Conservation (phyloP, 2,113 vertebrate species). For the Heterotilapia buettikoferi region DNA sequence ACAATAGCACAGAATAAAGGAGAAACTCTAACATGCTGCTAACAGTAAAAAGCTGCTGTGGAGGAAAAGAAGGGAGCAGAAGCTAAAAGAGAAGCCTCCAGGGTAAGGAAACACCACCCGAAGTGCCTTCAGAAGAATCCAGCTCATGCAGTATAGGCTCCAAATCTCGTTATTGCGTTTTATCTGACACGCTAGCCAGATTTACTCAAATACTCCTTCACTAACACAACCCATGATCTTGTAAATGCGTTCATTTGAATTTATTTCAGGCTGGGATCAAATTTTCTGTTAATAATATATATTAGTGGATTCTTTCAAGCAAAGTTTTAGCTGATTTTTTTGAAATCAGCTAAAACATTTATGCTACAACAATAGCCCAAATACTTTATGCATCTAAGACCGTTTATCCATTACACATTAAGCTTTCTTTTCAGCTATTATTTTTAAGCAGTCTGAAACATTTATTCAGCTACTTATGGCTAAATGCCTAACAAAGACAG, state of each 20-base stretch:
- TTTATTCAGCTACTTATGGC: neutral
- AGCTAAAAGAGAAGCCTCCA: conserved; percentile 29
- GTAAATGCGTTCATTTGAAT: neutral
- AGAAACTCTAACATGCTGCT: conserved; percentile 49
- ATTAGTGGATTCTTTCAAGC: neutral
- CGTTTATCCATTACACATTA: neutral
- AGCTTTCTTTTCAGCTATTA: neutral
- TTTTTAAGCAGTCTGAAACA: neutral
- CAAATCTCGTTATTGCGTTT: neutral
- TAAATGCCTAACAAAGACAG: neutral
- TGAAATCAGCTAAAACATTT: neutral
- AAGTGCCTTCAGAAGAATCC: conserved; percentile 32
- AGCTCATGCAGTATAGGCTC: neutral
- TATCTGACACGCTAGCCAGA: neutral
- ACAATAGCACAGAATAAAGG: conserved; percentile 66
- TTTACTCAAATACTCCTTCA: neutral
- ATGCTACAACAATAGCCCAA: neutral
- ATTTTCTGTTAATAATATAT: neutral
- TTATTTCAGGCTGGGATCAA: neutral
- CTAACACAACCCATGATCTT: neutral
- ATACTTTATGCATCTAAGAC: neutral
- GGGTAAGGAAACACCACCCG: conserved; percentile 15
- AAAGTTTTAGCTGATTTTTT: neutral
- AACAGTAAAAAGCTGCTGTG: conserved; percentile 44
- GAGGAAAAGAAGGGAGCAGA: neutral